Evolutionary conservation across 1,140 invertebrate genomes (phyloP), one percentile per base, ranked within the genome.

Genomic region (Bathynomus jamesi): DNA sequence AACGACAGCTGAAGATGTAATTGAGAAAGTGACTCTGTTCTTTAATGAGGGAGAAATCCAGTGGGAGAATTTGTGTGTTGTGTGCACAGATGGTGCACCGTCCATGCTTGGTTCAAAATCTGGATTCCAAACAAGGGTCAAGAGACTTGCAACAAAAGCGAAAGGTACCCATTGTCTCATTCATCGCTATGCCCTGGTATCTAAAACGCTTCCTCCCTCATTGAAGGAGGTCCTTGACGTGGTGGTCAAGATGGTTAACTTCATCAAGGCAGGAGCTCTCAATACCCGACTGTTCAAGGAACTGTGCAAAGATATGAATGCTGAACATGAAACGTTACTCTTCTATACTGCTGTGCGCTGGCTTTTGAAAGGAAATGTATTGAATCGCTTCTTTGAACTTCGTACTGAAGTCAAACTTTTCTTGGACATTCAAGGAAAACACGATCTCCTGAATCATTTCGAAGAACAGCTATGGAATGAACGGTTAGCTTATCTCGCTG

Each of bases 171-270:
- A 74, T 62, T 71, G 69, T 69, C 71, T 74, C 24, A 71, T 67
- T 30, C 63, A 74, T 40, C 69, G 53, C 31, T 70, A 67, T 67
- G 64, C 60, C 46, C 65, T 71, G 17, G 69, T 28, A 28, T 67
- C 29, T 71, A 66, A 65, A 53, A 67, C 28, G n/a, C 66, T 72
- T 17, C 65, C 70, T 21, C 79, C 30, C 73, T 79, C 71, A 74
- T 82, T 76, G 65, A 25, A 65, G 31, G 30, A 67, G 66, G 68
- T 75, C 30, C 71, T 77, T 65, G 62, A 77, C 61, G 46, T 67
- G 30, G 27, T 69, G 62, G 53, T 75, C 21, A 72, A 75, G 71
- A 73, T 78, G 24, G 75, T 77, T 53, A 75, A 78, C 73, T 72
- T 40, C 31, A 67, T 78, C 17, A 77, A 77, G 65, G 61, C 73